Percentiles rank a stretch among this genome's conserved stretches.
Evolutionary conservation across 1,140 invertebrate genomes (phyloP).

Genomic region (Galleria mellonella): DNA sequence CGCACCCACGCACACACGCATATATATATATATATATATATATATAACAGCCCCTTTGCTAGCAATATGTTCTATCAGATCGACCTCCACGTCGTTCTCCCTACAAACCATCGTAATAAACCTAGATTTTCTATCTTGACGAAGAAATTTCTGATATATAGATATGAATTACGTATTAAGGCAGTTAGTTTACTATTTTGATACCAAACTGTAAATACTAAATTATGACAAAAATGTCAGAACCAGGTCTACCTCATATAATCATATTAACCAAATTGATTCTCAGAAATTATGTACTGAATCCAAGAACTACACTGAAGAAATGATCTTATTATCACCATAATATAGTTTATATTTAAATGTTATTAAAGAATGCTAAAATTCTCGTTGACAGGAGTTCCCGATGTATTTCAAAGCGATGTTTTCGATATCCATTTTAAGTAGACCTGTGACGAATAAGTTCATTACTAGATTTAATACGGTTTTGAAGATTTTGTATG

Average conservation of each 20-base stretch:
- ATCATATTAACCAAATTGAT: constrained; percentile 20
- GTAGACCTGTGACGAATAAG: constrained; percentile 13
- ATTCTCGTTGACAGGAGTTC: constrained; percentile 18
- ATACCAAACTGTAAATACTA: constrained; percentile 1
- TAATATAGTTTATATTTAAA: constrained; percentile 15
- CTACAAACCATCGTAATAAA: too few relatives aligned
- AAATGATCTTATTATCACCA: background rate
- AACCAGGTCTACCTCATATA: constrained; percentile 13
- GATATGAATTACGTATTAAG: too few relatives aligned
- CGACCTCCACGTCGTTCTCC: too few relatives aligned
- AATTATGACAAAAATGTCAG: constrained; percentile 22
- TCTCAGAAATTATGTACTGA: constrained; percentile 5
- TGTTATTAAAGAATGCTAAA: background rate
- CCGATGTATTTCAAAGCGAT: constrained; percentile 33
- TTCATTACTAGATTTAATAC: constrained; percentile 1
- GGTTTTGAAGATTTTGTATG: constrained; percentile 4
- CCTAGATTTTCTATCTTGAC: too few relatives aligned
- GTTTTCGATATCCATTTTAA: constrained; percentile 22
- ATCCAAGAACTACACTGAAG: background rate
- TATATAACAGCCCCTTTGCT: too few relatives aligned
- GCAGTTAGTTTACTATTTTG: too few relatives aligned
- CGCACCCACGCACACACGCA: too few relatives aligned
- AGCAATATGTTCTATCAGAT: too few relatives aligned
- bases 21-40: too few relatives aligned
- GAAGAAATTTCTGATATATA: too few relatives aligned